Conservation (phyloP, 2,113 vertebrate genomes). For the Athene cunicularia region DNA sequence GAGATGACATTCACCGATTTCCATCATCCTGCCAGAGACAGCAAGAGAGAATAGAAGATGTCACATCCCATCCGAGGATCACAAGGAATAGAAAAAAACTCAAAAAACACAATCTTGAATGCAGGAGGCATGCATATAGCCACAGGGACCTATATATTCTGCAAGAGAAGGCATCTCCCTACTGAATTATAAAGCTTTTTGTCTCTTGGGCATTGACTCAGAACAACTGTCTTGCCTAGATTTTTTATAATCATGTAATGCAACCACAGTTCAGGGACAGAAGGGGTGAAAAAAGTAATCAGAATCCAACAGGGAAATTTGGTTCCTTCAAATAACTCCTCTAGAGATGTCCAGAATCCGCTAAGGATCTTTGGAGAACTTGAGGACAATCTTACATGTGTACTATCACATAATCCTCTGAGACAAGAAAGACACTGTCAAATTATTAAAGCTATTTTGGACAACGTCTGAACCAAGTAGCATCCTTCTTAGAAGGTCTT, state of each 20-base stretch:
- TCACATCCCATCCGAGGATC: neutral
- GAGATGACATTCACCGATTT: neutral
- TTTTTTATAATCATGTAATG: neutral
- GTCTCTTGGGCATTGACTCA: neutral
- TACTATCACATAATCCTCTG: neutral
- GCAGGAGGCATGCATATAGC: neutral
- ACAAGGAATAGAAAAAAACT: neutral
- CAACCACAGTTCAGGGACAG: neutral
- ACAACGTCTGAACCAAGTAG: neutral
- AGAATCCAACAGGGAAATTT: neutral
- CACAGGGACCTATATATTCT: neutral
- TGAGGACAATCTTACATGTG: neutral
- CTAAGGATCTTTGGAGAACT: neutral
- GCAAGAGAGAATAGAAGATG: neutral
- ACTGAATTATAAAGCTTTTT: neutral
- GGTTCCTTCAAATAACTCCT: neutral
- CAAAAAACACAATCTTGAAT: neutral
- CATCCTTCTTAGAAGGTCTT: slow-evolving; percentile 47
- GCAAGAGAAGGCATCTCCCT: neutral
- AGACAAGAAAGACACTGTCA: neutral
- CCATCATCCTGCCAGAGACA: neutral
- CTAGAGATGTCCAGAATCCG: neutral
- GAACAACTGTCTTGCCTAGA: neutral
- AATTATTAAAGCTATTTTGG: slow-evolving; percentile 40
- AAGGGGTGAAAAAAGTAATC: neutral